phyloP scores from a whole-genome alignment of 2,797 vertebrate genomes.

The Poecilia wingei region DNA sequence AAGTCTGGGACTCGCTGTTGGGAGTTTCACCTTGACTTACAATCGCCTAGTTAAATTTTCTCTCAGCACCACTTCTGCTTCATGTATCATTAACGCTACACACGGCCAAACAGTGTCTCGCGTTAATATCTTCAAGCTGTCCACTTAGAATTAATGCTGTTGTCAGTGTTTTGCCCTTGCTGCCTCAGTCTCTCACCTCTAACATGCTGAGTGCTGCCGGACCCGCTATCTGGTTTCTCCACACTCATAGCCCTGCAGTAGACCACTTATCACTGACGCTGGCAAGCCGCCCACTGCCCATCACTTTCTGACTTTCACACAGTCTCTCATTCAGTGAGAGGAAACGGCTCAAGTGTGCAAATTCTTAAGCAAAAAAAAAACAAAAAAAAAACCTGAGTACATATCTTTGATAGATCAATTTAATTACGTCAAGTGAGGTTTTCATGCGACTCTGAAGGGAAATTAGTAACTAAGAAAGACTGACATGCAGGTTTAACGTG shows the following conservation, averaged over 20 bases:
- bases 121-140: slow-evolving; percentile 66
- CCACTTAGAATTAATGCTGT: slow-evolving; percentile 71
- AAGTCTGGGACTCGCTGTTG: slow-evolving; percentile 31
- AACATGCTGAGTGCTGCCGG: slow-evolving; percentile 76
- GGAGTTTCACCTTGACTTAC: slow-evolving; percentile 60
- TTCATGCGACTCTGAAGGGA: not conserved
- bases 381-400: not conserved
- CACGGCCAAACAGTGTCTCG: slow-evolving; percentile 42
- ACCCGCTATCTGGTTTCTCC: slow-evolving; percentile 78
- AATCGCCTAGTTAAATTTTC: slow-evolving; percentile 47
- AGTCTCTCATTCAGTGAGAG: slow-evolving; percentile 44
- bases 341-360: slow-evolving; percentile 23
- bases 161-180: slow-evolving; percentile 57
- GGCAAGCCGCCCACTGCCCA: slow-evolving; percentile 66
- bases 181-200: slow-evolving; percentile 53
- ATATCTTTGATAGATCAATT: not conserved
- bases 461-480: not conserved
- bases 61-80: slow-evolving; percentile 46
- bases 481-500: not conserved
- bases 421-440: not conserved
- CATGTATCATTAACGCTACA: slow-evolving; percentile 43
- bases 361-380: not conserved
- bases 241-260: slow-evolving; percentile 55
- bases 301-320: slow-evolving; percentile 56
- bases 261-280: slow-evolving; percentile 72